Base-by-base conservation (phyloP, 30 jellyfish, hydroid and myxozoan genomes). In the Calvadosia cruxmelitensis region DNA sequence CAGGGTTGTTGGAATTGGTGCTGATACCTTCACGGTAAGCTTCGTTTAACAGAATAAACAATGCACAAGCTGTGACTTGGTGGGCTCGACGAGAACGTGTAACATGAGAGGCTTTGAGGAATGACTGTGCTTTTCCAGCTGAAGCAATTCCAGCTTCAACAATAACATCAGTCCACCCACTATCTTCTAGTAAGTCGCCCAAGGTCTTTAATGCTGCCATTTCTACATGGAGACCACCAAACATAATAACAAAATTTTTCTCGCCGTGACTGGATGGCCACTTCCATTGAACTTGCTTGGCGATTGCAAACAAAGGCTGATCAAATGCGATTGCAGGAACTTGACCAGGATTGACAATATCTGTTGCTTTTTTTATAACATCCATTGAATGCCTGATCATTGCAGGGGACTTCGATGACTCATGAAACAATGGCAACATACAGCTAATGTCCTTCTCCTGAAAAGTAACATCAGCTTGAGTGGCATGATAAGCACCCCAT, bases 131-230 rank as follows among this genome's bases (percentile, higher is more conserved):
- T 26, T 66, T 66, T 15, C 85, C 85, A 66, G 72, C 57, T 34
- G 85, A 26, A 50, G 32, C 49, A 5, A 75, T 12, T 50, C 65
- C 61, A 13, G 85, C 80, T 31, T 63, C 70, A 1, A 63, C 80
- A 29, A 75, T 74, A 26, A 66, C 53, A 51, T 71, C 72, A 51
- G 69, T 65, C 92, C 88, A 78, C 32, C 82, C 87, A 72, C 86
- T 78, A 20, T 90, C 81, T 70, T 70, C 81, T 26, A 78, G 75
- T 84, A 78, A 72, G 71, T 78, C 92, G 52, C 92, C 92, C 3
- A 78, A 31, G 71, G 50, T 57, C 33, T 30, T 15, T 25, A 78
- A 65, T 36, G 66, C 42, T 52, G 90, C 81, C 89, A 78, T 77
- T 52, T 72, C 82, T 33, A 52, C 36, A 66, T 52, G 82, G 65